Conservation (phyloP, 1,140 invertebrate species). For the Asobara japonica region DNA sequence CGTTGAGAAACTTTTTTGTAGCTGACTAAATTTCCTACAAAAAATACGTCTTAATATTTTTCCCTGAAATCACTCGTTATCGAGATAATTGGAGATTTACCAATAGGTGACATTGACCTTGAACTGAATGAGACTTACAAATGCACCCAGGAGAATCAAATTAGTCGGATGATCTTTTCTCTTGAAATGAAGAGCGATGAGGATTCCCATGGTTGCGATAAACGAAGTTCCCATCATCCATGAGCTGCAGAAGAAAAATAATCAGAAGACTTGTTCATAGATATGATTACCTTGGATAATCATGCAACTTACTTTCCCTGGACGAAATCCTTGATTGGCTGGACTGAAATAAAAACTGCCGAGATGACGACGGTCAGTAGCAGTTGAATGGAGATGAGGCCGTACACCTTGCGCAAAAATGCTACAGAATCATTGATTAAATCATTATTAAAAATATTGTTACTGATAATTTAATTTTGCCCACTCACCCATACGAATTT, state of each 20-base stretch:
- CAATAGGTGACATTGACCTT: neutral
- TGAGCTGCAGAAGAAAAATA: slow-evolving; percentile 66
- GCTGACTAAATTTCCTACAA: too few species aligned
- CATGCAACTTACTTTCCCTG: slow-evolving; percentile 78
- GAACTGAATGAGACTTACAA: slow-evolving; percentile 69
- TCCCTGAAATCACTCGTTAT: too few species aligned
- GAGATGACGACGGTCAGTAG: slow-evolving; percentile 76
- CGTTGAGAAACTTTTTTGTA: too few species aligned
- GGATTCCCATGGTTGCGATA: slow-evolving; percentile 69
- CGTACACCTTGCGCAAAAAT: slow-evolving; percentile 88
- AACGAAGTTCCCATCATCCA: slow-evolving; percentile 73
- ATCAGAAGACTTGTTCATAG: slow-evolving; percentile 30
- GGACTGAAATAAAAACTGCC: slow-evolving; percentile 71
- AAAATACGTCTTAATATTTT: too few species aligned
- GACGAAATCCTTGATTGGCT: slow-evolving; percentile 74
- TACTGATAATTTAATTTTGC: neutral
- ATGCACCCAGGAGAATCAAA: slow-evolving; percentile 73
- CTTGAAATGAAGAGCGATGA: slow-evolving; percentile 73
- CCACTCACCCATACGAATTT: slow-evolving; percentile 71
- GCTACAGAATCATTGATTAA: slow-evolving; percentile 48
- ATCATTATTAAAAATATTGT: neutral
- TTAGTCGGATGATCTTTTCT: slow-evolving; percentile 75
- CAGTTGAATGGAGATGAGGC: slow-evolving; percentile 79
- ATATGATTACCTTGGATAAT: too few species aligned
- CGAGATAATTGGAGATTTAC: too few species aligned